Evolutionary conservation across 2,888 invertebrate species (phyloP), one percentile per base, ranked within the genome.

Genomic region (Drosophila bunnanda): DNA sequence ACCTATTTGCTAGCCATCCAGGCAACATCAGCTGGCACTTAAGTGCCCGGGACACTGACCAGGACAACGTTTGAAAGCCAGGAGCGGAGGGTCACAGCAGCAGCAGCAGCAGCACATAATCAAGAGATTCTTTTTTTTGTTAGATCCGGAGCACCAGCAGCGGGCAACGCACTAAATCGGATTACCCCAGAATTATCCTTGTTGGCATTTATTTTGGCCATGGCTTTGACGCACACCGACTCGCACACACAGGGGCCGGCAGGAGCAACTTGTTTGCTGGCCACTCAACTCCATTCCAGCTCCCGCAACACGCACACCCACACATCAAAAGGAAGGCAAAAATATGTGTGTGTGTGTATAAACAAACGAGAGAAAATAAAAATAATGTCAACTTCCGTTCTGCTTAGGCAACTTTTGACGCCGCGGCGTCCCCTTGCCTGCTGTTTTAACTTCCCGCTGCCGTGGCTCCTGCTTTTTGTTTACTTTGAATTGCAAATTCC

Each of bases 181-280:
- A 89, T 85, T 85, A 89, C 72, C 71, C 72, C 54, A 57, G 85
- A 82, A 89, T 85, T 88, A 85, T 89, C 76, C 87, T 86, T 85
- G 88, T 82, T 88, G 89, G 89, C 79, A 89, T 83, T 83, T 83
- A 86, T 88, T 82, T 78, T 74, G 80, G 78, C 73, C 74, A 57
- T 64, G 66, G 78, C 73, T 75, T 64, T 64, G 66, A 52, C 53
- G 34, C 34, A 56, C 58, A 44, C 56, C 38, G 41, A 39, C 46
- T 44, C 44, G 4, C 44, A n/a, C 54, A 39, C 17, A 52, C 32
- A 28, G n/a, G n/a, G n/a, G 20, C 44, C n/a, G 50, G 38, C 43
- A 13, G 30, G n/a, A 39, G 41, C 67, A 54, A 75, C 66, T 75
- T 66, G 56, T 69, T 61, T 73, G 69, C 69, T 54, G 74, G 71